A percentile compares a stretch with the other conserved stretches of the same genome.
Evolutionary conservation across 2,113 vertebrate genomes (phyloP).

Genomic region (Zosterops pallidus): DNA sequence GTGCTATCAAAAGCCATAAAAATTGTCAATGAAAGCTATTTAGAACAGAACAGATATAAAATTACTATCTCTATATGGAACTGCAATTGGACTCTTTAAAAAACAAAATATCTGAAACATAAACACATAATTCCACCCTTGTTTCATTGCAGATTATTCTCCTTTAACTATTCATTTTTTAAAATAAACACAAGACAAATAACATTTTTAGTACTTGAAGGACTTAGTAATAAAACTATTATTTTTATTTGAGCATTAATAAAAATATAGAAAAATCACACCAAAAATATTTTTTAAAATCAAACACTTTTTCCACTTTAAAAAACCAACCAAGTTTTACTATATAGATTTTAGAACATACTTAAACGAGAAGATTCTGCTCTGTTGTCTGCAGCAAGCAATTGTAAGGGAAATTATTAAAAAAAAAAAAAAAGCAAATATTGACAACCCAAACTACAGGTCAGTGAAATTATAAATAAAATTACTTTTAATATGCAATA

Average conservation of each 20-base stretch:
- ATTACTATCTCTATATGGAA: neutral
- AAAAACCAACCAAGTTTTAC: neutral
- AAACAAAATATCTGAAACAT: neutral
- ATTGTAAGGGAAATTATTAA: neutral
- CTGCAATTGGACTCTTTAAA: neutral
- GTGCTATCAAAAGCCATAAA: neutral
- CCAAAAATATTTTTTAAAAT: neutral
- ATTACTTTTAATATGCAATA: neutral
- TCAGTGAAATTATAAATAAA: neutral
- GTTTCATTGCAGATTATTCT: neutral
- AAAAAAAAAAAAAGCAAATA: neutral
- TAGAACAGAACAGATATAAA: neutral
- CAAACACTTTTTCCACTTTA: neutral
- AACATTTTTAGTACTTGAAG: neutral
- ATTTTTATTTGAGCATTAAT: neutral
- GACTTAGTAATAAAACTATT: neutral
- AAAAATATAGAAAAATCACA: neutral
- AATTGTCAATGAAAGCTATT: neutral
- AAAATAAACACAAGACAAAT: neutral
- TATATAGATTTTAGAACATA: neutral
- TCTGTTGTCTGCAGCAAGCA: neutral
- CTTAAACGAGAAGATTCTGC: neutral
- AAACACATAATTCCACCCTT: neutral
- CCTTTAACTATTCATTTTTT: neutral
- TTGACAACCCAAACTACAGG: neutral